Percentiles rank a stretch among this genome's conserved stretches.
These are phyloP conservation scores for Uromys caudimaculatus DNA, from an alignment of 2,797 vertebrate genomes.

Conservation along the genomic window DNA sequence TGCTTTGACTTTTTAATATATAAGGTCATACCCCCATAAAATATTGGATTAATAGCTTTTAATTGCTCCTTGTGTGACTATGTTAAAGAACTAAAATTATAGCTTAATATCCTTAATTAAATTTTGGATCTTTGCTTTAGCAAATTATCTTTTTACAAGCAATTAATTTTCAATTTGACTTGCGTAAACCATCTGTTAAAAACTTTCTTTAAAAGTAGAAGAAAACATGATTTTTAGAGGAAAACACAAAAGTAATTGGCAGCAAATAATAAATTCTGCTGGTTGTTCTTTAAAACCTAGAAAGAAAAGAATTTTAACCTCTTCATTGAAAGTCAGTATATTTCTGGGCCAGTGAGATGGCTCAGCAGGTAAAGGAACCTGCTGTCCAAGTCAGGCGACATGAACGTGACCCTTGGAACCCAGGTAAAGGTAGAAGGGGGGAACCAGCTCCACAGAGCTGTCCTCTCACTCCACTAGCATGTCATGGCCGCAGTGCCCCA, in stretches of 20 bases:
- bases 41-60: background rate
- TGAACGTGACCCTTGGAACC: background rate
- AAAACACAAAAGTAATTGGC: conserved; percentile 31
- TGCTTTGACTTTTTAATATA: conserved; percentile 6
- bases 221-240: conserved; percentile 37
- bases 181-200: conserved; percentile 32
- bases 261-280: conserved; percentile 42
- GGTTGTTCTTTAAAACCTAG: conserved; percentile 41
- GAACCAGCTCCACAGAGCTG: background rate
- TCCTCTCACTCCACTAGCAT: background rate
- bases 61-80: background rate
- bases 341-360: background rate
- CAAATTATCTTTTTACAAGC: conserved; percentile 54
- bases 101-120: conserved; percentile 14
- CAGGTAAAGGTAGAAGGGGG: background rate
- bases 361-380: background rate
- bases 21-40: conserved; percentile 45
- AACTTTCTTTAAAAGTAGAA: conserved; percentile 53
- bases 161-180: conserved; percentile 50
- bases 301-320: conserved; percentile 37
- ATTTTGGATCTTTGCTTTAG: conserved; percentile 60
- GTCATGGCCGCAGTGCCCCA: background rate
- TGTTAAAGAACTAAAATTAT: conserved; percentile 35
- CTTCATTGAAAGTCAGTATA: conserved; percentile 18
- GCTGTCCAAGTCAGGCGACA: background rate